Evolutionary conservation across 2,888 invertebrate species (phyloP).

Genomic region (Teinopalpus imperialis): DNA sequence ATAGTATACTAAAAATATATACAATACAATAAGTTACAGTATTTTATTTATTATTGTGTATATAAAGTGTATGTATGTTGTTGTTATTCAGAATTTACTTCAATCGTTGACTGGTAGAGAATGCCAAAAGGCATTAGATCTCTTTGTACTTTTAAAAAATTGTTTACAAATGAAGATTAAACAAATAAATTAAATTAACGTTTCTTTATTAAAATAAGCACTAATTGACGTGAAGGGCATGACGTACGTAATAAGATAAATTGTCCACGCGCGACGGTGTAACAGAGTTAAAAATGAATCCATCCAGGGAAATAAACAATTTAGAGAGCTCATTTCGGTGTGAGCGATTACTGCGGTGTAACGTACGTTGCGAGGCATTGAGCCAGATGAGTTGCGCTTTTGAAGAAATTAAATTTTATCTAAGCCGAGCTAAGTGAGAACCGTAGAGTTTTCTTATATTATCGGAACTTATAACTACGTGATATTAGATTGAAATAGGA

Average conservation of each 20-base stretch:
- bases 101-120: too few relatives aligned
- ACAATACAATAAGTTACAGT: too few relatives aligned
- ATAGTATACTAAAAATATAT: too few relatives aligned
- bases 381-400: constrained; percentile 1
- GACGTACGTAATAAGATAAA: neutral
- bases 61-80: too few relatives aligned
- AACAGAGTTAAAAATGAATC: constrained; percentile 1
- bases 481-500: constrained; percentile 2
- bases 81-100: too few relatives aligned
- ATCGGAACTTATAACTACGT: constrained; percentile 1
- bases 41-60: too few relatives aligned
- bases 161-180: too few relatives aligned
- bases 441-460: neutral
- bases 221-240: neutral
- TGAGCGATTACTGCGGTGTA: constrained; percentile 6
- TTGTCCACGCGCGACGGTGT: neutral
- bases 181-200: neutral
- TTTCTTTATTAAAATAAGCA: neutral
- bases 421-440: neutral
- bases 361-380: constrained; percentile 6
- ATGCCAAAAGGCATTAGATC: too few relatives aligned
- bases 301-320: neutral
- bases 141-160: too few relatives aligned
- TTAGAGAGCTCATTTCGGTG: constrained; percentile 3
- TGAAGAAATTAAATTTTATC: constrained; percentile 14